Evolutionary conservation across 2,888 invertebrate species (phyloP).

Genomic region (Argyra leucocephala): DNA sequence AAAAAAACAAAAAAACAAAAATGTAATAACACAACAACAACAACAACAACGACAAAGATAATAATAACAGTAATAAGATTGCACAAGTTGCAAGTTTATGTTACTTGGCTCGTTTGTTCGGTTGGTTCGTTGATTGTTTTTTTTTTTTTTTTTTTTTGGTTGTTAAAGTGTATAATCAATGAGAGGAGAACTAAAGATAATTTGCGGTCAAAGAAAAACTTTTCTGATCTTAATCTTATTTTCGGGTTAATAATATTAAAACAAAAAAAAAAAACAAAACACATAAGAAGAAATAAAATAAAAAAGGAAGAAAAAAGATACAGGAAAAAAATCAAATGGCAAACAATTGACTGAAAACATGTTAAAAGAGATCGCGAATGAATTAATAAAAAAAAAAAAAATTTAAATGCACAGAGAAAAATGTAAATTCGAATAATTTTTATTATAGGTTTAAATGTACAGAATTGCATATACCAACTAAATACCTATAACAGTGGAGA

Average conservation of each 20-base stretch:
- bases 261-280: too few relatives aligned
- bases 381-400: neutral
- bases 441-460: too few relatives aligned
- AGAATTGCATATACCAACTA: too few relatives aligned
- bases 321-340: neutral
- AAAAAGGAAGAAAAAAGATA: neutral
- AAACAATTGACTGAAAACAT: neutral
- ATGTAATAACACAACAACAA: neutral
- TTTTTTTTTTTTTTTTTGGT: neutral
- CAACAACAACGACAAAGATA: neutral
- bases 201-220: neutral
- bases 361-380: neutral
- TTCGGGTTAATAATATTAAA: too few relatives aligned
- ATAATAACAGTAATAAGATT: slow-evolving; percentile 1
- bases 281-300: too few relatives aligned
- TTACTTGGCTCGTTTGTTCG: too few relatives aligned
- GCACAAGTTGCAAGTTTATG: neutral
- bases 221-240: too few relatives aligned
- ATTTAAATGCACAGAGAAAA: too few relatives aligned
- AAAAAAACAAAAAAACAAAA: too few relatives aligned
- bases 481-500: too few relatives aligned
- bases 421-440: too few relatives aligned
- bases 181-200: neutral
- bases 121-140: too few relatives aligned
- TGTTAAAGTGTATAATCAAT: neutral